phyloP scores from a whole-genome alignment of 2,797 vertebrate genomes.

The Poecilia picta region DNA sequence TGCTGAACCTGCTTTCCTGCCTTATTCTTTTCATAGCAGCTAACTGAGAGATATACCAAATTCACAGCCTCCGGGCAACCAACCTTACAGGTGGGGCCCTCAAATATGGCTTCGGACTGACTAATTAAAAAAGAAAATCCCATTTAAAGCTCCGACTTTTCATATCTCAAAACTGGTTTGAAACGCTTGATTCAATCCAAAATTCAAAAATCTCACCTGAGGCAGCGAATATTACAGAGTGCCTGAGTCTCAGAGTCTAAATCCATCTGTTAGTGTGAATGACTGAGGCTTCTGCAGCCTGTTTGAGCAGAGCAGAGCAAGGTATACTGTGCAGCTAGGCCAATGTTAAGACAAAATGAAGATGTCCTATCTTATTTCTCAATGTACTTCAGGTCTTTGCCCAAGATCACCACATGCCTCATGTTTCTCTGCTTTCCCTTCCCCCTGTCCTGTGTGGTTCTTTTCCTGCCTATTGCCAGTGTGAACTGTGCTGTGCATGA shows the following conservation, averaged over 20 bases:
- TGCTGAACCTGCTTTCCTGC: conserved; percentile 29
- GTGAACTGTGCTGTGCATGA: conserved; percentile 50
- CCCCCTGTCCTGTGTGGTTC: conserved; percentile 35
- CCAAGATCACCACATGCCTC: conserved; percentile 31
- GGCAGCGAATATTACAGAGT: conserved; percentile 54
- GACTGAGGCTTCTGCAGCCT: conserved; percentile 19
- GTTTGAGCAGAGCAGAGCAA: conserved; percentile 39
- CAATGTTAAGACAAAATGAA: conserved; percentile 60
- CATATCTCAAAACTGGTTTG: conserved; percentile 56
- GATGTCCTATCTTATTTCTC: conserved; percentile 66
- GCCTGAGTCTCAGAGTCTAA: conserved; percentile 60
- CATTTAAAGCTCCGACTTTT: conserved; percentile 56
- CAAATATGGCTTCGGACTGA: conserved; percentile 39
- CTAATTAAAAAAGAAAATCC: conserved; percentile 73
- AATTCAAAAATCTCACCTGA: conserved; percentile 67
- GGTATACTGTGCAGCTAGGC: conserved; percentile 36
- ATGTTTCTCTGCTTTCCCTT: conserved; percentile 4
- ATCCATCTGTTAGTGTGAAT: conserved; percentile 57
- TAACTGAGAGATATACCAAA: conserved; percentile 50
- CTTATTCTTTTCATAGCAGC: conserved; percentile 37
- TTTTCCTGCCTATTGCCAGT: conserved; percentile 30
- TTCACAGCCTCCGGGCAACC: conserved; percentile 27
- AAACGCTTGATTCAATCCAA: conserved; percentile 62
- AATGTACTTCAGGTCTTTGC: conserved; percentile 25
- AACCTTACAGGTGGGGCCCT: conserved; percentile 42